Evolutionary conservation across 2,113 vertebrate genomes (phyloP), one percentile per base, ranked within the genome.

Genomic region (Syngnathoides biaculeatus): DNA sequence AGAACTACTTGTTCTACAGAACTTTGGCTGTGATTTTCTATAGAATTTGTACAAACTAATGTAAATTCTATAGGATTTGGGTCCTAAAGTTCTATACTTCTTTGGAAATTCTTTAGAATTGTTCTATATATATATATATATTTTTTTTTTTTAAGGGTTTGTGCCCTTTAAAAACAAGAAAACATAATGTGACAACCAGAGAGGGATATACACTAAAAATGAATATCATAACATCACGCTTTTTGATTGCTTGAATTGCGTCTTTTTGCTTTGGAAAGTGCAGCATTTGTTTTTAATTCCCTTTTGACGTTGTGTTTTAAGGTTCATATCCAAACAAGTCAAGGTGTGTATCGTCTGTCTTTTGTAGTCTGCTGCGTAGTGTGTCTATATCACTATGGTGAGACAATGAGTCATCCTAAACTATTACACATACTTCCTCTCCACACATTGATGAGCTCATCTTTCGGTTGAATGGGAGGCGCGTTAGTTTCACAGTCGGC

Each of bases 401-500:
- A 81, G 85, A 86, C 83, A 65, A 67, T 85, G 88, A 89, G 79
- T 89, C 88, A 89, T 70, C 62, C 43, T 55, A 78, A 50, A 69
- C 68, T 62, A 64, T 82, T 76, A 68, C 75, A 72, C 80, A n/a
- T 75, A 74, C 73, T 86, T 79, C 75, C 72, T 74, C 72, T 73
- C 69, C 69, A 65, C 63, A 84, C 84, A 78, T 80, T 80, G 84
- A 86, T 90, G 86, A 89, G 79, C 78, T 88, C 65, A 90, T 84
- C 79, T 71, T 63, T 69, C 68, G 71, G 73, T 27, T 81, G 77
- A 80, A 81, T 87, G 77, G 76, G 68, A 26, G 50, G 81, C 76
- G 71, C 58, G 59, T 64, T 67, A 72, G 69, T 71, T 75, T 75
- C 42, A 74, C 65, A 64, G 68, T 70, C 57, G 62, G 76, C 56